Evolutionary conservation across 2,888 invertebrate species (phyloP).

Genomic region (Netelia melanura): DNA sequence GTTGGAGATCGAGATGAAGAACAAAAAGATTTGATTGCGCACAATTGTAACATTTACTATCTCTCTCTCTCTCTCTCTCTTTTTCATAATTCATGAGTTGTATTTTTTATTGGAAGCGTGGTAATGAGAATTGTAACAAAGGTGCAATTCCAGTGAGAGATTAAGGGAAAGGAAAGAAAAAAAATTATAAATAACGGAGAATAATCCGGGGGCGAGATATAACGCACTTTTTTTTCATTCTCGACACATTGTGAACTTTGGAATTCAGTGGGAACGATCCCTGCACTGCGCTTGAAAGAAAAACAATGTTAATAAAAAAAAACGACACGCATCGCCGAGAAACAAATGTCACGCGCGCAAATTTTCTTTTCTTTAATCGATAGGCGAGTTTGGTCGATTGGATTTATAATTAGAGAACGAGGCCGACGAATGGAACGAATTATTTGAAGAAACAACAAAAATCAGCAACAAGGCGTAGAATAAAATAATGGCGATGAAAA

Average conservation of each 20-base stretch:
- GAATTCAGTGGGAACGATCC: not conserved
- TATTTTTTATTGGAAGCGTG: constrained; percentile 34
- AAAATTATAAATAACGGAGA: constrained; percentile 2
- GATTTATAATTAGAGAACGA: not conserved
- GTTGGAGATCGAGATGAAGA: not conserved
- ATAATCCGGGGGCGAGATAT: not conserved
- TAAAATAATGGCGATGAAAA: constrained; percentile 53
- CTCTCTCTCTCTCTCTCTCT: constrained; percentile 47
- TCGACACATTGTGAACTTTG: not conserved
- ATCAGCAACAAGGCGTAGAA: constrained; percentile 18
- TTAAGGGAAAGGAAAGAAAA: not conserved
- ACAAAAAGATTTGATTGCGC: constrained; percentile 38
- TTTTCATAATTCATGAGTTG: constrained; percentile 45
- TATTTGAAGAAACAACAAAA: not conserved
- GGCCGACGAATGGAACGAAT: not conserved
- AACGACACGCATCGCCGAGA: not conserved
- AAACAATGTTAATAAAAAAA: not conserved
- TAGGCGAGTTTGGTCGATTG: not conserved
- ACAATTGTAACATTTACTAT: constrained; percentile 49
- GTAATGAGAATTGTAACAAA: not conserved
- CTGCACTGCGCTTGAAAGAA: not conserved
- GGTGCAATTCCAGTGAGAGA: not conserved
- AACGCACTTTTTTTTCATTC: not conserved
- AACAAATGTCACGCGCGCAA: not conserved
- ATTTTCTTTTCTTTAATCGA: not conserved